phyloP scores from a whole-genome alignment of 2,797 vertebrate species.

The Fundulus diaphanus region DNA sequence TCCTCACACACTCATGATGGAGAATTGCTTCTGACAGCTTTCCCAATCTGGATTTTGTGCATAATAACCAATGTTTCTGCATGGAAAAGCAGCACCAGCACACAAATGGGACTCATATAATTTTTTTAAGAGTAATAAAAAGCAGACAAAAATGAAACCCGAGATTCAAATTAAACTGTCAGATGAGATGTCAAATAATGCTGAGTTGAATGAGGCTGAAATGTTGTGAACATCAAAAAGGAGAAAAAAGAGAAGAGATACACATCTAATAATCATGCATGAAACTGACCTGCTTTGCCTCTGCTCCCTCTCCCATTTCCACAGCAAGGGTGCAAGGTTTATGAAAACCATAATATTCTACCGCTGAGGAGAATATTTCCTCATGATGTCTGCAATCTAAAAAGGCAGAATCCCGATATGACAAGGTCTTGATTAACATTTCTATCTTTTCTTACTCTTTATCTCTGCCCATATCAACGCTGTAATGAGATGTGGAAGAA shows the following conservation, averaged over 20 bases:
- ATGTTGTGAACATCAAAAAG: not conserved
- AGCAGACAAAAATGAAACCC: conserved; percentile 7
- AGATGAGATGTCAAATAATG: conserved; percentile 9
- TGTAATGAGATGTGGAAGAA: conserved; percentile 43
- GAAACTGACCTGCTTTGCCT: conserved; percentile 41
- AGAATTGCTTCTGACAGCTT: conserved; percentile 55
- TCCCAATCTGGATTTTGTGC: conserved; percentile 14
- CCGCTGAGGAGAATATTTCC: conserved; percentile 22
- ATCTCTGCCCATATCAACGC: not conserved
- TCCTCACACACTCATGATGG: conserved; percentile 65
- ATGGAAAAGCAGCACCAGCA: conserved; percentile 25
- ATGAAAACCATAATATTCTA: conserved; percentile 42
- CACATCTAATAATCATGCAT: conserved; percentile 42
- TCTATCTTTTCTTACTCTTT: conserved; percentile 28
- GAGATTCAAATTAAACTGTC: conserved; percentile 13
- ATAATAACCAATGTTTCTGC: conserved; percentile 14
- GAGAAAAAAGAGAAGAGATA: conserved; percentile 40
- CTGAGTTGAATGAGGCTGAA: conserved; percentile 8
- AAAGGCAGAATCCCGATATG: conserved; percentile 36
- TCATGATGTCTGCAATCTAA: conserved; percentile 33
- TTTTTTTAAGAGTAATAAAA: conserved; percentile 8
- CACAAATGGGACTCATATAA: conserved; percentile 14
- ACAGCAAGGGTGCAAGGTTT: conserved; percentile 12
- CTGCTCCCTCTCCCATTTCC: conserved; percentile 3
- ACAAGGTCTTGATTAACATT: conserved; percentile 43